Percentiles rank a stretch among this genome's conserved stretches.
These are phyloP conservation scores for Saccostrea glomerata DNA, from an alignment of 1,140 invertebrate genomes.

Conservation along the genomic window DNA sequence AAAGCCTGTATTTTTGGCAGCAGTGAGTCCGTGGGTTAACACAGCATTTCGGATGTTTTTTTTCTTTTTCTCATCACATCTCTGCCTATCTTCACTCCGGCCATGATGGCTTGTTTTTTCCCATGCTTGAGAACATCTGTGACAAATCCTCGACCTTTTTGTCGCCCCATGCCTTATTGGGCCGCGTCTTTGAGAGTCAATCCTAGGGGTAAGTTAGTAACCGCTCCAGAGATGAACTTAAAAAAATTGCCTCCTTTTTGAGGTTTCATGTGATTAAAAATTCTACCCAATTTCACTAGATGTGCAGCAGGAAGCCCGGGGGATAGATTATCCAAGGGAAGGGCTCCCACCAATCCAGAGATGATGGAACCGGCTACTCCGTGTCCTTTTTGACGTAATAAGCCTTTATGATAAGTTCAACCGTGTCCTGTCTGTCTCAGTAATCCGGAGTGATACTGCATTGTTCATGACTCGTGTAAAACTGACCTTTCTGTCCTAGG, in stretches of 20 bases:
- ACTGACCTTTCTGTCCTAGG: neutral
- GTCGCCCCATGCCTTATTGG: neutral
- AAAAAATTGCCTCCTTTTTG: no score
- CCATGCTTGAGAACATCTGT: neutral
- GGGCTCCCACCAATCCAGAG: neutral
- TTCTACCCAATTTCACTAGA: no score
- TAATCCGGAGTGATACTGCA: neutral
- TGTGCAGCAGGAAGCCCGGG: no score
- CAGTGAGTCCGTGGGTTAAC: neutral
- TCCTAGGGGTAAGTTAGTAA: no score
- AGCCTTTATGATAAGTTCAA: neutral
- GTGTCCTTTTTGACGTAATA: slow-evolving; percentile 2
- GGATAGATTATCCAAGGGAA: neutral
- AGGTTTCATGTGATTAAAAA: neutral
- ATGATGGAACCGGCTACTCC: neutral
- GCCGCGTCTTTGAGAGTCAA: neutral
- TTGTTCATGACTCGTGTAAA: neutral
- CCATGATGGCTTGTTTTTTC: neutral
- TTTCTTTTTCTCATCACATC: neutral
- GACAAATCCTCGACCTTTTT: neutral
- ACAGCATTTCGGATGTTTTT: neutral
- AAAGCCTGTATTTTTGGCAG: neutral
- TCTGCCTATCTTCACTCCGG: neutral
- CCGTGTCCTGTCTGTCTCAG: neutral
- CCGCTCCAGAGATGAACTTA: no score